Percentiles rank a stretch among this genome's conserved stretches.
phyloP scores from a whole-genome alignment of 1,140 invertebrate species.

The Phocides pigmalion region DNA sequence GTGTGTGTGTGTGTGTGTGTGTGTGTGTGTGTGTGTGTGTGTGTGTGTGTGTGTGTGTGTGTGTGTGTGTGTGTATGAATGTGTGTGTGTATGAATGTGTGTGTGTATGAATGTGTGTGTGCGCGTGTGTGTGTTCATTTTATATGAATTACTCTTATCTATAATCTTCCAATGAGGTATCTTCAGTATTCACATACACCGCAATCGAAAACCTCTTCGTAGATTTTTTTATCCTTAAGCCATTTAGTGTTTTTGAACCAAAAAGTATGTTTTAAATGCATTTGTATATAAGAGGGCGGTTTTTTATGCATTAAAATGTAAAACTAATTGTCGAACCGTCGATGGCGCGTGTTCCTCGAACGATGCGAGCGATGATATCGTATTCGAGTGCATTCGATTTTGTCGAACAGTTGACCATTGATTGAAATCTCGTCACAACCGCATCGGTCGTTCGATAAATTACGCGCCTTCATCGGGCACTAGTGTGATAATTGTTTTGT shows the following conservation, averaged over 20 bases:
- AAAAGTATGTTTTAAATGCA: conserved; percentile 1
- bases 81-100: no score
- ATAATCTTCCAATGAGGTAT: neutral
- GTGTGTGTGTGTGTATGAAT: no score
- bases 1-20: no score
- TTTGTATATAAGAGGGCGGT: neutral
- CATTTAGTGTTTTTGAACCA: neutral
- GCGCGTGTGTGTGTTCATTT: no score
- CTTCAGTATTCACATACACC: neutral
- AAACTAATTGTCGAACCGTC: neutral
- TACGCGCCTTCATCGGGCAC: neutral
- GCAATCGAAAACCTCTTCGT: neutral
- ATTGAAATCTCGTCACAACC: no score
- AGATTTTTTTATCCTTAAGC: neutral
- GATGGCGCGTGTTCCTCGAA: neutral
- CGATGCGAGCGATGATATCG: neutral
- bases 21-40: no score
- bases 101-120: no score
- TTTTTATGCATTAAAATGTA: neutral
- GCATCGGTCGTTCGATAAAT: neutral
- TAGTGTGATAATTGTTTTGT: neutral
- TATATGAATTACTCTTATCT: neutral
- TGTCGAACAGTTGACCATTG: neutral
- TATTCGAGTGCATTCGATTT: neutral
- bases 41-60: no score